Base-by-base conservation (phyloP, 2,113 vertebrate genomes). In the rabbit (Oryctolagus cuniculus) region DNA sequence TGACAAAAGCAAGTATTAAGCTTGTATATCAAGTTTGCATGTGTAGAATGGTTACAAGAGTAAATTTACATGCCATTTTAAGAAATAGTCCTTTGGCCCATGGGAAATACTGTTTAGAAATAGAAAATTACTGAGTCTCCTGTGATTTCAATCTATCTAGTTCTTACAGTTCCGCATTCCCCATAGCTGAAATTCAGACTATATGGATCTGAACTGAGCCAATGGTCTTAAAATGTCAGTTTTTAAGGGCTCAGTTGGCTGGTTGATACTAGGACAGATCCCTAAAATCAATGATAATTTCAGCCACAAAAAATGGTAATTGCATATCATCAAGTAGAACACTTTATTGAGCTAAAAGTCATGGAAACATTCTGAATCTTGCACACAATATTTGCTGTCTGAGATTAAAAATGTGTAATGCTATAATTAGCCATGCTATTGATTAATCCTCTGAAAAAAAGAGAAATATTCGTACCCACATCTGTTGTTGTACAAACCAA, bases 401-500 rank as follows among this genome's bases (percentile, higher is more conserved):
- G 44, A 44, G 44, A 44, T 44, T 44, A 44, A 44, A 44, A 44
- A 44, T 44, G 44, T 44, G 44, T 44, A 44, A 44, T 44, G 44
- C 44, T 44, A 44, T 44, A 44, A 44, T 44, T 44, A 44, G 7
- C 44, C 44, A 44, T 44, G 44, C 7, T 44, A 44, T 44, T 6
- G 6, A 44, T 44, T 44, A 44, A 44, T 44, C 44, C 44, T 7
- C 44, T 44, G 44, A 9, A 44, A 44, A 38, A 44, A 44, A 44
- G 63, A 64, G 25, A 24, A 9, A 79, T 81, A 31, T 73, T 74
- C n/a, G 61, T 44, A 8, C 5, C 67, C 34, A 67, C 6, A 89
- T 25, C 9, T 70, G 51, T 4, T 96, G 36, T 66, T 70, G 84
- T 67, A 63, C 92, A 55, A 67, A 96, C 86, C 93, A 88, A 96